Conservation (phyloP, 1,140 invertebrate genomes). For the Drepana arcuata region DNA sequence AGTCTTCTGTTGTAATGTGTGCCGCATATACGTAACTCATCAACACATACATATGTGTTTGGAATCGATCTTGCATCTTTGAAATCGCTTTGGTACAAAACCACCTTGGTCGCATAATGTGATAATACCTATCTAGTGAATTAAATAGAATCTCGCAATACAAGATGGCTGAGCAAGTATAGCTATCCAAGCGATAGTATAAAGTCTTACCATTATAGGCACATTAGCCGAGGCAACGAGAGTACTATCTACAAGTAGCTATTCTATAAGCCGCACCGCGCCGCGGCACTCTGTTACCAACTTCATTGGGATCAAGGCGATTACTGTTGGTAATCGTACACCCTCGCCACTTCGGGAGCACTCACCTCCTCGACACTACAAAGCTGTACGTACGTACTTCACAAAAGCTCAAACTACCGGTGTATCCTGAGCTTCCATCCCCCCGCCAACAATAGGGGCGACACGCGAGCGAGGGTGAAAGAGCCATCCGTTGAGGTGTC, state of each 20-base stretch:
- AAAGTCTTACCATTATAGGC: too few species aligned
- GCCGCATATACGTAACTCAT: too few species aligned
- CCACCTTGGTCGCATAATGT: too few species aligned
- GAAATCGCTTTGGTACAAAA: too few species aligned
- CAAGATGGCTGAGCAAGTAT: too few species aligned
- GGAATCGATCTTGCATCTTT: too few species aligned
- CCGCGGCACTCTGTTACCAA: constrained; percentile 39
- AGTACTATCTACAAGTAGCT: constrained; percentile 3
- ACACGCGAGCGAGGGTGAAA: constrained; percentile 12
- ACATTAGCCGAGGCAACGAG: too few species aligned
- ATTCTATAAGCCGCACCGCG: constrained; percentile 9
- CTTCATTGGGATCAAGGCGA: constrained; percentile 57
- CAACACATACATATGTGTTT: too few species aligned
- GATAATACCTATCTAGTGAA: too few species aligned
- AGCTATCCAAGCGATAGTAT: too few species aligned
- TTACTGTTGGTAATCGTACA: constrained; percentile 51
- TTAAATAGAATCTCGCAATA: too few species aligned
- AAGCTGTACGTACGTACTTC: constrained; percentile 16
- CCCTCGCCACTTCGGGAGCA: constrained; percentile 36
- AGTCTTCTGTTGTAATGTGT: too few species aligned
- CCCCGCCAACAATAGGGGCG: constrained; percentile 9
- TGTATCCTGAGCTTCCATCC: constrained; percentile 15
- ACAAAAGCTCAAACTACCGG: constrained; percentile 18
- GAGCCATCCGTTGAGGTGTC: constrained; percentile 20
- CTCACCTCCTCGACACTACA: constrained; percentile 25